Evolutionary conservation across 2,888 invertebrate species (phyloP).

Genomic region (Hipparchia semele): DNA sequence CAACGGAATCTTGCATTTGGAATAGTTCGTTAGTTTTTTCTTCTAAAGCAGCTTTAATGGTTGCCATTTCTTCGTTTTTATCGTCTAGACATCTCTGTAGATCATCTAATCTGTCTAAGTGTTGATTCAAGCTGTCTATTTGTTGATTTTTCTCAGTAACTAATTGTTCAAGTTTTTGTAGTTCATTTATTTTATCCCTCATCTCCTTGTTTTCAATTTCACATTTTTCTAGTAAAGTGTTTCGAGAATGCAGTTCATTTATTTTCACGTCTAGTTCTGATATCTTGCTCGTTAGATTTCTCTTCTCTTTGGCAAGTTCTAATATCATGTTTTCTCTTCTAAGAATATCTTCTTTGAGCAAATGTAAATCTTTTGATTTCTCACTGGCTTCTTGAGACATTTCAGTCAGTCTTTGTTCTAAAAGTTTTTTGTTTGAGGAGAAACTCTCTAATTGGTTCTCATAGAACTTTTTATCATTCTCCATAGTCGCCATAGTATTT

Average conservation of each 20-base stretch:
- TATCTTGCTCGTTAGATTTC: slow-evolving; percentile 73
- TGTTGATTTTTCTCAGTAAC: slow-evolving; percentile 82
- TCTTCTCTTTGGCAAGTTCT: slow-evolving; percentile 82
- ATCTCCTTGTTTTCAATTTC: slow-evolving; percentile 75
- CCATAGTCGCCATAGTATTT: slow-evolving; percentile 77
- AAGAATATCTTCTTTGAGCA: slow-evolving; percentile 81
- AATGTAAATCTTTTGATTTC: slow-evolving; percentile 77
- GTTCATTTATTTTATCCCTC: slow-evolving; percentile 72
- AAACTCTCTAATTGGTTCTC: slow-evolving; percentile 81
- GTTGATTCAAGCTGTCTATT: slow-evolving; percentile 78
- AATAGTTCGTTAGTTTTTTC: slow-evolving; percentile 72
- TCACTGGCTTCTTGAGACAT: slow-evolving; percentile 81
- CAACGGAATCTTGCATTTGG: slow-evolving; percentile 67
- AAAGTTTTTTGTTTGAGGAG: slow-evolving; percentile 76
- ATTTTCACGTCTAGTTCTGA: slow-evolving; percentile 79
- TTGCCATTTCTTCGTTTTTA: slow-evolving; percentile 75
- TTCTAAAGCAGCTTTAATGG: slow-evolving; percentile 74
- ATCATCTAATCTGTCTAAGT: slow-evolving; percentile 74
- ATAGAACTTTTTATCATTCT: slow-evolving; percentile 82
- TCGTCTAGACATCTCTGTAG: slow-evolving; percentile 77
- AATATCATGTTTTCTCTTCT: slow-evolving; percentile 83
- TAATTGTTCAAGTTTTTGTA: slow-evolving; percentile 78
- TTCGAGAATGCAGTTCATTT: slow-evolving; percentile 74
- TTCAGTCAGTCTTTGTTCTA: slow-evolving; percentile 83
- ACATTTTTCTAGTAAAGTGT: slow-evolving; percentile 62